phyloP scores from a whole-genome alignment of 1,140 invertebrate species.

The Zaprionus lachaisei region DNA sequence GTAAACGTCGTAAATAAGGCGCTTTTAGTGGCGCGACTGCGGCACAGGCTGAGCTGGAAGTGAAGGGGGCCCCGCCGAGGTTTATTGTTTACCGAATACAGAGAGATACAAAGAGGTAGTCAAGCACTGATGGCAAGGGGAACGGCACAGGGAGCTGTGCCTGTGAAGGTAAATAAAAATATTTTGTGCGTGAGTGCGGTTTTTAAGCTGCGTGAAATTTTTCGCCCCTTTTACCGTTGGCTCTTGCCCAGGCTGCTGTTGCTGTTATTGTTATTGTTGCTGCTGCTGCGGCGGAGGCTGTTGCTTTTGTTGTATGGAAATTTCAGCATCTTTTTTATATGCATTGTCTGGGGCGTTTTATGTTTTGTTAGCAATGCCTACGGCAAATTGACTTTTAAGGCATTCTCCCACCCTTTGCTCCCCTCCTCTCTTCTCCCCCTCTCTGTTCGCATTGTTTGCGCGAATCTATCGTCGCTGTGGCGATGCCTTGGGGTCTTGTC shows the following conservation, averaged over 20 bases:
- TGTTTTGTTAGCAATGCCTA: conserved; percentile 77
- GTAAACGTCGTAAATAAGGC: conserved; percentile 80
- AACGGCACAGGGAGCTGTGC: not conserved
- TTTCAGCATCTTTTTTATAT: conserved; percentile 72
- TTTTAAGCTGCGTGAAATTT: conserved; percentile 81
- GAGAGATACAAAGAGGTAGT: conserved; percentile 23
- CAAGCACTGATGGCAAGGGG: not conserved
- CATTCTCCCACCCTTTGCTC: conserved; percentile 30
- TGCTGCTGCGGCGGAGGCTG: conserved; percentile 25
- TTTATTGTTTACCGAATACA: conserved; percentile 72
- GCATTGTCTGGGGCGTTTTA: conserved; percentile 67
- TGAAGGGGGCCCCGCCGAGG: conserved; percentile 35
- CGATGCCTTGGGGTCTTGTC: conserved; percentile 9
- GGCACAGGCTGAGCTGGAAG: conserved; percentile 10
- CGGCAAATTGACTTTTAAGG: conserved; percentile 81
- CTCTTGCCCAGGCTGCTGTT: conserved; percentile 13
- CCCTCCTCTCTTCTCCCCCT: not conserved
- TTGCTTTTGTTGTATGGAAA: conserved; percentile 59
- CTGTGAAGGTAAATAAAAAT: conserved; percentile 77
- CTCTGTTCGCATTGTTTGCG: conserved; percentile 38
- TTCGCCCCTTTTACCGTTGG: conserved; percentile 43
- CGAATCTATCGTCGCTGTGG: conserved; percentile 57
- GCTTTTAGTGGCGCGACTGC: conserved; percentile 67
- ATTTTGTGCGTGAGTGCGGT: conserved; percentile 82
- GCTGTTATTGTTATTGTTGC: conserved; percentile 20